phyloP scores from a whole-genome alignment of 2,113 vertebrate genomes.

The Chionomys nivalis region DNA sequence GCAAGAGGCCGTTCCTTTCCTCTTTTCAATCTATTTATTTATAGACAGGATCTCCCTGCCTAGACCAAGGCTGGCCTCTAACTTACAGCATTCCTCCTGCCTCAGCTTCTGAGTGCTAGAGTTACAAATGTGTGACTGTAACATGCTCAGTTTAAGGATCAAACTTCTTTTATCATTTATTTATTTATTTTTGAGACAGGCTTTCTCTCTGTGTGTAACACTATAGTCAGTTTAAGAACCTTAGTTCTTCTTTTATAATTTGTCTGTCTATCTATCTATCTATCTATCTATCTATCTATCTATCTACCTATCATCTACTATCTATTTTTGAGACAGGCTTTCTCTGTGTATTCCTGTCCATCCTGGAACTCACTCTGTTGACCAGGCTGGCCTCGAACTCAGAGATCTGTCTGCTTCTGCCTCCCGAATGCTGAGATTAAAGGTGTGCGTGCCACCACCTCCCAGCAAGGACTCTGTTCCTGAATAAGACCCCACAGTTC shows the following conservation, averaged over 20 bases:
- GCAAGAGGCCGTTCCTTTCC: background rate
- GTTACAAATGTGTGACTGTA: background rate
- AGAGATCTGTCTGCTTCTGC: background rate
- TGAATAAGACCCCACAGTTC: background rate
- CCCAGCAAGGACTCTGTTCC: background rate
- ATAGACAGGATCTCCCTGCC: background rate
- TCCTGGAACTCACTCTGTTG: no score
- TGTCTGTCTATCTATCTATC: no score
- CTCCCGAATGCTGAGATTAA: background rate
- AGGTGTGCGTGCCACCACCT: background rate
- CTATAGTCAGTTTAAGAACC: no score
- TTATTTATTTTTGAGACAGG: no score
- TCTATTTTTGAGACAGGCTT: no score
- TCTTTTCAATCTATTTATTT: background rate
- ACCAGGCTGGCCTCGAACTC: background rate
- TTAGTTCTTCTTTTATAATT: no score
- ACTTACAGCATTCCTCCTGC: background rate
- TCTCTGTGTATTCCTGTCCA: no score
- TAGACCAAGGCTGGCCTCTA: background rate
- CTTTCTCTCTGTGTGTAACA: no score
- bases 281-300: no score
- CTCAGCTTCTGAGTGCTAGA: background rate
- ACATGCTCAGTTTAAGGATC: background rate
- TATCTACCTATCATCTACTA: no score
- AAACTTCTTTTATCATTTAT: no score